Percentiles rank a stretch among this genome's conserved stretches.
phyloP scores from a whole-genome alignment of 1,140 invertebrate species.

The Bombus balteatus region DNA sequence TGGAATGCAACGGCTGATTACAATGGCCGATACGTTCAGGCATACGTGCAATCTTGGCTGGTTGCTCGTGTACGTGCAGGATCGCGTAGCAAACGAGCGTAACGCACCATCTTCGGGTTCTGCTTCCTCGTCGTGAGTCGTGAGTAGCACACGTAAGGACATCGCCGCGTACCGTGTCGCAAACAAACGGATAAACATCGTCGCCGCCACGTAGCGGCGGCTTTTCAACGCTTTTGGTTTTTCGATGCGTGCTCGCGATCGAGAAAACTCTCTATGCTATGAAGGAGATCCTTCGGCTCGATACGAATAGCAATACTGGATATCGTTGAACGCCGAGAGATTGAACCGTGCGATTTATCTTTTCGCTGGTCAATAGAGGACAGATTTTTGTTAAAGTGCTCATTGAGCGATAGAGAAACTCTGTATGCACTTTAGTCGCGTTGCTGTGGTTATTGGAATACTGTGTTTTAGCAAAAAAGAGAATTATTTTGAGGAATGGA shows the following conservation, averaged over 20 bases:
- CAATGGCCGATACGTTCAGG: slow-evolving; percentile 53
- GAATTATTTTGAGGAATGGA: background rate
- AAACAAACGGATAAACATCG: slow-evolving; percentile 10
- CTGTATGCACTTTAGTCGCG: too few species aligned
- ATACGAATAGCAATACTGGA: background rate
- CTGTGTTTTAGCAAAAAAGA: background rate
- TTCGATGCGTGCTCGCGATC: background rate
- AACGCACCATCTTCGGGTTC: slow-evolving; percentile 31
- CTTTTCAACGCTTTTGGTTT: background rate
- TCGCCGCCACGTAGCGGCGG: background rate
- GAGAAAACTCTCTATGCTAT: background rate
- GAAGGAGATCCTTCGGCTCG: background rate
- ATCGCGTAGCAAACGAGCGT: slow-evolving; percentile 43
- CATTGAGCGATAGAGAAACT: background rate
- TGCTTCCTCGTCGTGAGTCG: slow-evolving; percentile 39
- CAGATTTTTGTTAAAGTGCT: background rate
- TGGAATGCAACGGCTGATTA: slow-evolving; percentile 53
- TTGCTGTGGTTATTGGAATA: background rate
- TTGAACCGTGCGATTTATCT: background rate
- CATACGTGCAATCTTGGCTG: slow-evolving; percentile 25
- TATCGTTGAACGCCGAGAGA: background rate
- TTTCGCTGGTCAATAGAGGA: background rate
- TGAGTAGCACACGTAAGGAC: background rate
- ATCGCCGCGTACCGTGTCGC: background rate
- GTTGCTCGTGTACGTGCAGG: slow-evolving; percentile 28